These are phyloP conservation scores for Leuciscus waleckii DNA, from an alignment of 2,797 vertebrate genomes.

Conservation along the genomic window DNA sequence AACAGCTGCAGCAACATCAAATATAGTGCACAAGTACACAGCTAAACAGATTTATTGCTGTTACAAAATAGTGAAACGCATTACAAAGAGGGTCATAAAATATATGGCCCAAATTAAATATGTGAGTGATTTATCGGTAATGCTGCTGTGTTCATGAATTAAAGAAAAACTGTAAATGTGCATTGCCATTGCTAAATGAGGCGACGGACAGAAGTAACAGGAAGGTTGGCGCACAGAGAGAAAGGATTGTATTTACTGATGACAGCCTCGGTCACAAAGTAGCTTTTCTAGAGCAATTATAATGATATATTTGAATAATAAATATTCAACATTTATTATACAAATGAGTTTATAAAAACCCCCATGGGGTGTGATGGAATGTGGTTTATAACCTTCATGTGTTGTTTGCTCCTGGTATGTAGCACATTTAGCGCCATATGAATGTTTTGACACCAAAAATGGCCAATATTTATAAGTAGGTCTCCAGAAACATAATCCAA, in stretches of 20 bases:
- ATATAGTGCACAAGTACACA: neutral
- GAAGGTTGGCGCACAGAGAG: neutral
- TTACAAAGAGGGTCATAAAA: neutral
- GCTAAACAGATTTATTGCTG: neutral
- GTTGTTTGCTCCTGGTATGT: neutral
- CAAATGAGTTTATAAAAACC: neutral
- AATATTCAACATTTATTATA: neutral
- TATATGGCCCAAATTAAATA: neutral
- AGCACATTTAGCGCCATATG: neutral
- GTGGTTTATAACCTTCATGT: neutral
- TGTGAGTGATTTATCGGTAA: conserved; percentile 5
- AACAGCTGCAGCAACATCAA: neutral
- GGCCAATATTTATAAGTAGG: neutral
- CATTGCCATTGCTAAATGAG: neutral
- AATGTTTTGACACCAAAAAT: neutral
- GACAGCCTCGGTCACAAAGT: neutral
- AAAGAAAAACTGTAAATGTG: neutral
- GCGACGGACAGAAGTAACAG: neutral
- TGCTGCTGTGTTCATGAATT: neutral
- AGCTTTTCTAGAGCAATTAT: neutral
- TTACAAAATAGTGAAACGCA: neutral
- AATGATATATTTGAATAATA: neutral
- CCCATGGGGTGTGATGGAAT: neutral
- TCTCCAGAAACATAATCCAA: neutral
- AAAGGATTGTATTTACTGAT: neutral